phyloP scores from a whole-genome alignment of 2,113 vertebrate genomes.

The Corythornis madagascariensis region DNA sequence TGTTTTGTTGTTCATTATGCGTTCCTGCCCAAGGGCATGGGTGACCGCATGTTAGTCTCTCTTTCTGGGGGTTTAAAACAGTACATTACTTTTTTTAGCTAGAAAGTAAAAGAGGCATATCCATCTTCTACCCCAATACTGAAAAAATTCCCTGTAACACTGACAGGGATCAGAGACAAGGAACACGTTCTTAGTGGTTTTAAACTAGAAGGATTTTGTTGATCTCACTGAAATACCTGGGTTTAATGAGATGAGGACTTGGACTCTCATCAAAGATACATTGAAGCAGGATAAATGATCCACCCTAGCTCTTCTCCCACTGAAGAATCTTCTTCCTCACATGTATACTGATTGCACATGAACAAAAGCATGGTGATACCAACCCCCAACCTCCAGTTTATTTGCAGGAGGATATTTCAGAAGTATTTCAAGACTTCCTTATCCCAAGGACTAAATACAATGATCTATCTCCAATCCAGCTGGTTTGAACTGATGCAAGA shows the following conservation, averaged over 20 bases:
- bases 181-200: background rate
- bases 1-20: background rate
- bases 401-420: background rate
- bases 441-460: background rate
- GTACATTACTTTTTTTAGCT: background rate
- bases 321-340: background rate
- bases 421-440: constrained; percentile 10
- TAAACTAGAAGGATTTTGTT: background rate
- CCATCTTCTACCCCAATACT: background rate
- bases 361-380: background rate
- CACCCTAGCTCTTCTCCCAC: background rate
- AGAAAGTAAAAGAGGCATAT: background rate
- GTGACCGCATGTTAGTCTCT: accelerated
- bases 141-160: background rate
- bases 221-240: background rate
- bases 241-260: background rate
- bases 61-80: background rate
- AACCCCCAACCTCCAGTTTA: background rate
- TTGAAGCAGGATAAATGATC: background rate
- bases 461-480: background rate
- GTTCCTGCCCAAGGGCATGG: background rate
- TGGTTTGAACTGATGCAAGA: background rate
- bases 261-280: background rate
- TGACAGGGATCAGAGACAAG: background rate
- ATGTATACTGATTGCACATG: background rate